Percentiles rank a stretch among this genome's conserved stretches.
Evolutionary conservation across 2,888 invertebrate genomes (phyloP).

Genomic region (Atethmia centrago): DNA sequence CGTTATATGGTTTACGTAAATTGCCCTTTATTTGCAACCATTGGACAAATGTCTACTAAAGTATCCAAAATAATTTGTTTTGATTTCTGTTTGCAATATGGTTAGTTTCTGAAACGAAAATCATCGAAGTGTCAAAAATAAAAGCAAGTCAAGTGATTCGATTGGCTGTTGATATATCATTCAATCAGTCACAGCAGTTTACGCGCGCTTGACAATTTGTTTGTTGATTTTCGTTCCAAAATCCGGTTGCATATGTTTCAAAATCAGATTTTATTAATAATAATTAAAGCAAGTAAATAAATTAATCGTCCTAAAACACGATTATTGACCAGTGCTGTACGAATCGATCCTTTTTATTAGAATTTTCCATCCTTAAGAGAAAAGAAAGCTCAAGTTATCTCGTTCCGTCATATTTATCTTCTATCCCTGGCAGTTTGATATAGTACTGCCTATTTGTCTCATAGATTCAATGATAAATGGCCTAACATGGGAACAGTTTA

Average conservation of each 20-base stretch:
- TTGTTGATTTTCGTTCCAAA: no score
- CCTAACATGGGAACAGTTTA: slow-evolving; percentile 47
- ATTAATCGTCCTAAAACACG: neutral
- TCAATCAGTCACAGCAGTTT: no score
- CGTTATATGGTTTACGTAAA: neutral
- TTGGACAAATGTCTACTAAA: no score
- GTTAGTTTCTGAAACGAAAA: no score
- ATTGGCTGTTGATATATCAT: no score
- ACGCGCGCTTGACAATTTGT: no score
- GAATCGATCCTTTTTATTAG: slow-evolving; percentile 8
- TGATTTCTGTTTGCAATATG: no score
- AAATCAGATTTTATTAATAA: neutral
- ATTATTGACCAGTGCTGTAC: slow-evolving; percentile 15
- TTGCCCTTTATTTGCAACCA: neutral
- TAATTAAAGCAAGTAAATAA: neutral
- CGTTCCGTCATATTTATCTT: slow-evolving; percentile 47
- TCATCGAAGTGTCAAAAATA: no score
- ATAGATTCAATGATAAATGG: slow-evolving; percentile 50
- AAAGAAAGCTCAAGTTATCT: slow-evolving; percentile 39
- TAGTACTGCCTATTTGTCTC: slow-evolving; percentile 56
- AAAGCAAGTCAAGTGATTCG: no score
- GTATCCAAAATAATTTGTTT: no score
- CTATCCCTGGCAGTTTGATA: slow-evolving; percentile 50
- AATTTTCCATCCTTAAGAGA: slow-evolving; percentile 37
- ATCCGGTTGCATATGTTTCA: neutral